Conservation (phyloP, 2,888 invertebrate genomes). For the Adineta ricciae region DNA sequence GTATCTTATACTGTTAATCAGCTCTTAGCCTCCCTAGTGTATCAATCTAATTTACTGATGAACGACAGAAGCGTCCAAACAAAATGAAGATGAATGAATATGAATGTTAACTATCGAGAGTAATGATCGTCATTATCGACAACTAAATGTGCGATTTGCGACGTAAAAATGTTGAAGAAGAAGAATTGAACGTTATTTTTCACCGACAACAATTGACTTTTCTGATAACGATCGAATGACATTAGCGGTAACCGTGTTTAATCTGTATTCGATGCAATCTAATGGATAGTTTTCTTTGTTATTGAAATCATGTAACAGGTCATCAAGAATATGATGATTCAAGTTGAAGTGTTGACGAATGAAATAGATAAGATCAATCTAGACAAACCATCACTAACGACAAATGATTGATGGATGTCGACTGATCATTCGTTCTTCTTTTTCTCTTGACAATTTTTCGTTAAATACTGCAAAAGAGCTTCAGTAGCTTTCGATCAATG, state of each 20-base stretch:
- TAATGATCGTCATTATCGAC: neutral
- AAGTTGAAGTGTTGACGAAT: neutral
- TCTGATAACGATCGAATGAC: no score
- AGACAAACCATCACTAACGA: neutral
- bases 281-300: neutral
- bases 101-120: neutral
- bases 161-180: no score
- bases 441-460: neutral
- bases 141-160: neutral
- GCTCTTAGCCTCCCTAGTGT: neutral
- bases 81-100: conserved; percentile 9
- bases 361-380: neutral
- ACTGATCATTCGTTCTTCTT: neutral
- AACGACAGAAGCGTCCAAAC: neutral
- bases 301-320: neutral
- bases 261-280: neutral
- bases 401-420: neutral
- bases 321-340: neutral
- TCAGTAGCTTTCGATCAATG: neutral
- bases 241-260: neutral
- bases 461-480: neutral
- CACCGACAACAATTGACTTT: neutral
- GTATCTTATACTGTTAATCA: neutral
- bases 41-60: neutral
- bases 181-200: neutral